Percentiles rank a stretch among this genome's conserved stretches.
Conservation (phyloP, 2,113 vertebrate species). For the Calidris pygmaea region DNA sequence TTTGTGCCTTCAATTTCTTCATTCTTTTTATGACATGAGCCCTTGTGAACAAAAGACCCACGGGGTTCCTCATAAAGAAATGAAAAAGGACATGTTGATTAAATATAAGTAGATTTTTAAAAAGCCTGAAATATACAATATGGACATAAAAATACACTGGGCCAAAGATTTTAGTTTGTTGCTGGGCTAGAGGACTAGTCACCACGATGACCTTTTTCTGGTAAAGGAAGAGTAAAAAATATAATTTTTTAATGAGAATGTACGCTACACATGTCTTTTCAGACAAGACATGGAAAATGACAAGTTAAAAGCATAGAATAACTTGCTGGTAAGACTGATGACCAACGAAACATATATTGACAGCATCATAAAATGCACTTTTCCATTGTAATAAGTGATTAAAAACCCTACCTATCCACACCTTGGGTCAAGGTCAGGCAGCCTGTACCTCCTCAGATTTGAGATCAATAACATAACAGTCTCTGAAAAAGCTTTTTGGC, state of each 20-base stretch:
- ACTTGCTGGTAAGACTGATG: background rate
- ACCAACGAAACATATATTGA: background rate
- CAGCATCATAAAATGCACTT: background rate
- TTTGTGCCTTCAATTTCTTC: background rate
- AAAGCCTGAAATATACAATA: background rate
- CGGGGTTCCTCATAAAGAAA: background rate
- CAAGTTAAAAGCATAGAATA: background rate
- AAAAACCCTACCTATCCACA: background rate
- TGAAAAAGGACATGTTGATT: background rate
- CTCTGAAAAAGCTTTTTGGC: background rate
- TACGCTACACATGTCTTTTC: background rate
- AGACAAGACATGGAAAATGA: background rate
- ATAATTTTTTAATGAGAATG: background rate
- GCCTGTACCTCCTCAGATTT: background rate
- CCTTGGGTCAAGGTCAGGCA: slow-evolving; percentile 32
- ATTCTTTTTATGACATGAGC: background rate
- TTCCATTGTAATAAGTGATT: background rate
- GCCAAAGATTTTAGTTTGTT: background rate
- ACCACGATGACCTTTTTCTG: background rate
- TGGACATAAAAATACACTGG: background rate
- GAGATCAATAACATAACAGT: background rate
- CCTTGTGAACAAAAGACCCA: background rate
- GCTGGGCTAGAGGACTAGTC: background rate
- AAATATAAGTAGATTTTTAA: background rate
- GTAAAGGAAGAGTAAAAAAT: background rate